Evolutionary conservation across 2,888 invertebrate genomes (phyloP).

Genomic region (Gerosis bhagava): DNA sequence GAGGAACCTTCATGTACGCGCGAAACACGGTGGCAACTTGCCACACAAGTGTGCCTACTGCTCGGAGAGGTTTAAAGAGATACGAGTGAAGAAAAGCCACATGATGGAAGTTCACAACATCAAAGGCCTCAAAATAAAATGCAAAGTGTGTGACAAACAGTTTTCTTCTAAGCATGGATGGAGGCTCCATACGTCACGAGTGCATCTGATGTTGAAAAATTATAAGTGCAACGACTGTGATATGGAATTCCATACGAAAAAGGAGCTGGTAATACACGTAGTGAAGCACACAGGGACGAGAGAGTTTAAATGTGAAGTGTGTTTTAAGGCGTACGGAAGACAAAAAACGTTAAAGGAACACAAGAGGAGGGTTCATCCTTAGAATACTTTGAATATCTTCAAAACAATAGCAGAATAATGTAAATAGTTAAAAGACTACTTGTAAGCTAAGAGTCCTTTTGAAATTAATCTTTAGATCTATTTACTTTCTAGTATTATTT

Average conservation of each 20-base stretch:
- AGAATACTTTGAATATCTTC: too few species aligned
- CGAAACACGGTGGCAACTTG: constrained; percentile 52
- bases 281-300: constrained; percentile 51
- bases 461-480: too few species aligned
- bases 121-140: constrained; percentile 43
- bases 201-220: constrained; percentile 53
- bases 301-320: constrained; percentile 52
- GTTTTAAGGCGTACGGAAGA: constrained; percentile 49
- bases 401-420: too few species aligned
- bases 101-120: constrained; percentile 45
- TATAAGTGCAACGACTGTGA: constrained; percentile 49
- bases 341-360: constrained; percentile 58
- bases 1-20: constrained; percentile 63
- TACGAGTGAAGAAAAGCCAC: constrained; percentile 48
- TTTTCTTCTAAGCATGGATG: constrained; percentile 48
- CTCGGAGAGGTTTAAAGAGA: constrained; percentile 48
- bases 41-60: constrained; percentile 52
- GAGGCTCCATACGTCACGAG: constrained; percentile 50
- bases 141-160: constrained; percentile 51
- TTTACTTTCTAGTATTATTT: too few species aligned
- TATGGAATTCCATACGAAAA: constrained; percentile 50
- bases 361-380: constrained; percentile 37
- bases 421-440: too few species aligned
- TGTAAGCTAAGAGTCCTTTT: too few species aligned
- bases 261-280: constrained; percentile 50